Base-by-base conservation (phyloP, 2,888 invertebrate genomes). In the Melipona beecheii region DNA sequence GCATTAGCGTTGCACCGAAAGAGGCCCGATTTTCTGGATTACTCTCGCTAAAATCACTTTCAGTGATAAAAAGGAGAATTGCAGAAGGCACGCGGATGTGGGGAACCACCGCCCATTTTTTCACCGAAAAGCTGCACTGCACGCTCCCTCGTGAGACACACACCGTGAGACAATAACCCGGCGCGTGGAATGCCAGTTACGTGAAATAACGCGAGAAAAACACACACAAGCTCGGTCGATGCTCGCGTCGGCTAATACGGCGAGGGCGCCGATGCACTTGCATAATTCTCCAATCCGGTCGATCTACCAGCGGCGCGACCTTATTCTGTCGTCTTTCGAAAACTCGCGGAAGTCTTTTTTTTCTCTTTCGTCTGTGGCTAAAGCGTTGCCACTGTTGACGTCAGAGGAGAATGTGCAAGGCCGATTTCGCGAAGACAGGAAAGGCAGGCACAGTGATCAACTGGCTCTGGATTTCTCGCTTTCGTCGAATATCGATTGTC, bases 151-250 rank as follows among this genome's bases (percentile, higher is more conserved):
- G 1, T 27, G 27, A 27, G 75, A 83, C 75, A 81, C 81, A 83
- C 80, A 81, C 81, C 81, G 81, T 81, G 75, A 80, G 75, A 86
- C 73, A 83, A 86, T 84, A 81, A 86, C 69, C 69, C 78, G 80
- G 50, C 65, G 72, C 72, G 73, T 56, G 78, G 75, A 81, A 86
- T 66, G 87, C 87, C 71, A 78, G 73, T 65, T 58, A 78, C 78
- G 78, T 76, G 80, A 86, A 84, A 84, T 81, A 86, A 86, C 86
- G 36, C n/a, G 86, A 5, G 15, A 19, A 84, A 73, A 62, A 31
- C 31, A 31, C 31, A 31, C 81, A 27, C 70, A 73, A 56, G 66
- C 65, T 36, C 36, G 66, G 71, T 80, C 78, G 60, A 83, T 73
- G 74, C 60, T 66, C 62, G 72, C 68, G 50, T 75, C 36, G 62